phyloP scores from a whole-genome alignment of 2,888 invertebrate species.

The Tinea pellionella region DNA sequence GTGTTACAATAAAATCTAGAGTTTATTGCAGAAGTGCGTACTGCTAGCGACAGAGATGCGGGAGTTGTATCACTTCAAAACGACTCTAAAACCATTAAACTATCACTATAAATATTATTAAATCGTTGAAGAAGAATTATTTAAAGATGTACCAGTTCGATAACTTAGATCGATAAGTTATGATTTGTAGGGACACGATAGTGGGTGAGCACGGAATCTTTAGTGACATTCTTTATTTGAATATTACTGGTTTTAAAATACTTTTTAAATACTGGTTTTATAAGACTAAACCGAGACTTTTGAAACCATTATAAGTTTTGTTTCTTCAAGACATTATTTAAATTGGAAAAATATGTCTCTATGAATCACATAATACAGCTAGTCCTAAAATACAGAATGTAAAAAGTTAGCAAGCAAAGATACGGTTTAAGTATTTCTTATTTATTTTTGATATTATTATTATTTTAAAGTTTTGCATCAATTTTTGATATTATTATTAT shows the following conservation, averaged over 20 bases:
- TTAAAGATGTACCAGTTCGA: slow-evolving; percentile 59
- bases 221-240: background rate
- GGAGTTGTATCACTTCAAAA: slow-evolving; percentile 46
- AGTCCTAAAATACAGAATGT: no score
- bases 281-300: no score
- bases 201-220: slow-evolving; percentile 27
- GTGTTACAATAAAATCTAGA: slow-evolving; percentile 1
- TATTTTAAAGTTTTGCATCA: no score
- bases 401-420: no score
- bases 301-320: no score
- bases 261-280: background rate
- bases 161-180: slow-evolving; percentile 31
- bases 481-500: no score
- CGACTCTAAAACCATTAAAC: slow-evolving; percentile 54
- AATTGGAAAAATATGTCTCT: no score
- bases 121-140: slow-evolving; percentile 44
- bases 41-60: slow-evolving; percentile 22
- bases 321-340: no score
- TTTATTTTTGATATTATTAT: no score
- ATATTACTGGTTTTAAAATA: background rate
- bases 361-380: no score
- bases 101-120: slow-evolving; percentile 51
- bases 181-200: slow-evolving; percentile 44
- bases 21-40: slow-evolving; percentile 1
- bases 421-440: no score